Evolutionary conservation across 2,888 invertebrate genomes (phyloP), one percentile per base, ranked within the genome.

Genomic region (Pandemis cinnamomeana): DNA sequence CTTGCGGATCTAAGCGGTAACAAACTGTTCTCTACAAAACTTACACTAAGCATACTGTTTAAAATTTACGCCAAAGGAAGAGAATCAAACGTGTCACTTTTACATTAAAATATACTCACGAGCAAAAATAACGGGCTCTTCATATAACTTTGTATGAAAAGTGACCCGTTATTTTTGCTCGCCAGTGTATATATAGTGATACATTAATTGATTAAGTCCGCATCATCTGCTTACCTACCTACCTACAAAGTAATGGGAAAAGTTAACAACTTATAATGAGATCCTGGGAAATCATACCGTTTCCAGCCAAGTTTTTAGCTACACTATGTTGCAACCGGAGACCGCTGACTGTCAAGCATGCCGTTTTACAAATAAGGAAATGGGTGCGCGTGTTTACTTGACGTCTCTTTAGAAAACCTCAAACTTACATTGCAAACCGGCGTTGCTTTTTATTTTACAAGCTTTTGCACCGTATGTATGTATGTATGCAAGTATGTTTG

Each of bases 301-400:
- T 69, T 15, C 42, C 36, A 7, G 36, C 42, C 27, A 64, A 69
- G 60, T 70, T 70, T 69, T 58, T 60, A 51, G 58, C 46, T 53
- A 36, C 36, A 55, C 48, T 55, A 51, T 55, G 55, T 60, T 73
- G 73, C 63, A 73, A 68, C 48, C 48, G 64, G 69, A 53, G 69
- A 73, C 48, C 69, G 64, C 69, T 60, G 58, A 84, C 83, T 80
- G 79, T 71, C 71, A 79, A 79, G 75, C 72, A 73, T 76, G 78
- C 78, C 79, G 81, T 79, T 85, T 84, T 78, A 77, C 81, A 83
- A 83, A 84, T 82, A 83, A 82, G 84, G 83, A 82, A 80, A 79
- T 73, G 78, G 78, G 78, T 78, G 77, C 71, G 71, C 76, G 76
- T 81, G 80, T 83, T 80, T 79, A 75, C 76, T 76, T 64, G 75